Percentiles rank a stretch among this genome's conserved stretches.
These are phyloP conservation scores for Lycocerus yunnanus DNA, from an alignment of 2,888 invertebrate species.

Conservation along the genomic window DNA sequence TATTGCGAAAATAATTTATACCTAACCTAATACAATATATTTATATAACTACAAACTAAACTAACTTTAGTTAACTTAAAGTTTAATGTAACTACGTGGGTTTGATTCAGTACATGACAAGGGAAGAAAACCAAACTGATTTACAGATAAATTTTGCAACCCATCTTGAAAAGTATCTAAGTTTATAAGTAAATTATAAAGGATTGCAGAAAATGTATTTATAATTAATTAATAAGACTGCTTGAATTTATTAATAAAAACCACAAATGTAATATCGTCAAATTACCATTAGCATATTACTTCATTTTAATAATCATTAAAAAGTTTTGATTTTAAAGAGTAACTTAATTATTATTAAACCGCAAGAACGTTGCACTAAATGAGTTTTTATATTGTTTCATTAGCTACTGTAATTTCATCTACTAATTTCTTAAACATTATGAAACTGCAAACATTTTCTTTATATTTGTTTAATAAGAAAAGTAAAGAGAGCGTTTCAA, in stretches of 20 bases:
- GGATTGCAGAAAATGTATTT: not conserved
- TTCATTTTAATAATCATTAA: not conserved
- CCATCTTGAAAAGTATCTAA: not conserved
- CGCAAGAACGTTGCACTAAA: slow-evolving; percentile 8
- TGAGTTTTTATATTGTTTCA: slow-evolving; percentile 28
- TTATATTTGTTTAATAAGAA: slow-evolving; percentile 24
- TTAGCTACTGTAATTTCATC: slow-evolving; percentile 25
- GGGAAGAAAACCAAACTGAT: slow-evolving; percentile 13
- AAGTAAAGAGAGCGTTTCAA: slow-evolving; percentile 26
- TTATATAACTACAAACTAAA: slow-evolving; percentile 2
- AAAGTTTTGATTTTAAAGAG: slow-evolving; percentile 1
- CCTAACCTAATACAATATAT: not conserved
- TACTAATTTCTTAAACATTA: slow-evolving; percentile 26
- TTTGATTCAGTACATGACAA: slow-evolving; percentile 14
- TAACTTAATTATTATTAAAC: slow-evolving; percentile 18
- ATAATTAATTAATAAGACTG: not conserved
- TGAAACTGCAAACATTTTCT: slow-evolving; percentile 26
- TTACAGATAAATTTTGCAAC: slow-evolving; percentile 2
- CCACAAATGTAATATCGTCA: not conserved
- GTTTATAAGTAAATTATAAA: not conserved
- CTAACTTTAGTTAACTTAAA: slow-evolving; percentile 10
- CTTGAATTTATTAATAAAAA: not conserved
- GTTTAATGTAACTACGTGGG: slow-evolving; percentile 10
- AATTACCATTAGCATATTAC: not conserved
- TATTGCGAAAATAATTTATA: not conserved